Percentiles rank a stretch among this genome's conserved stretches.
Conservation (phyloP, 2,797 vertebrate species). For the Danio albolineatus region DNA sequence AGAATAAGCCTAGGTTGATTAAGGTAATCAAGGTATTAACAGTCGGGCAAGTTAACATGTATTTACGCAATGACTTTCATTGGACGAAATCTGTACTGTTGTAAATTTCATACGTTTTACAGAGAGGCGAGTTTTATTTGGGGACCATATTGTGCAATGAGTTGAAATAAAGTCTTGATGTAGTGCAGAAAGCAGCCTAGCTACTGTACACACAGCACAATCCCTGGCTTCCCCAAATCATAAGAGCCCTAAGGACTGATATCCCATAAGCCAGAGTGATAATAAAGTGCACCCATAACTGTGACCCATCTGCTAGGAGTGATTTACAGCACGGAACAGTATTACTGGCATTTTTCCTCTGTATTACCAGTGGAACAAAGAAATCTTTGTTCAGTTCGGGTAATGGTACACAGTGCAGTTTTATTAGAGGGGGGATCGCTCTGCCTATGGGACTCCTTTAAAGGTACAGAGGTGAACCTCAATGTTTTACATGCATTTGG, state of each 20-base stretch:
- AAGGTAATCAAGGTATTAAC: background rate
- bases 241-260: conserved; percentile 53
- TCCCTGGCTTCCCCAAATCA: conserved; percentile 38
- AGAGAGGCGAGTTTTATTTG: conserved; percentile 10
- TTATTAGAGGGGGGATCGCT: conserved; percentile 60
- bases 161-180: conserved; percentile 18
- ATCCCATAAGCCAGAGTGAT: conserved; percentile 59
- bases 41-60: background rate
- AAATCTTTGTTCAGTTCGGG: conserved; percentile 67
- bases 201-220: conserved; percentile 47
- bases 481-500: conserved; percentile 50
- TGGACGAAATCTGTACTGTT: background rate
- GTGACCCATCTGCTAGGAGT: conserved; percentile 71
- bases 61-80: background rate
- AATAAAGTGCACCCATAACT: conserved; percentile 70
- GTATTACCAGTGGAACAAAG: conserved; percentile 72
- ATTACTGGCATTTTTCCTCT: conserved; percentile 63
- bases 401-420: conserved; percentile 62
- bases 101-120: background rate
- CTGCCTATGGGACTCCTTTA: conserved; percentile 59
- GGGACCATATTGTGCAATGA: background rate
- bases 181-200: conserved; percentile 43
- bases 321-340: conserved; percentile 71
- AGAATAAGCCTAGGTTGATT: too few species aligned
- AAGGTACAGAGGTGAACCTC: conserved; percentile 64